Evolutionary conservation across 2,113 vertebrate species (phyloP).

Genomic region (Carassius gibelio): DNA sequence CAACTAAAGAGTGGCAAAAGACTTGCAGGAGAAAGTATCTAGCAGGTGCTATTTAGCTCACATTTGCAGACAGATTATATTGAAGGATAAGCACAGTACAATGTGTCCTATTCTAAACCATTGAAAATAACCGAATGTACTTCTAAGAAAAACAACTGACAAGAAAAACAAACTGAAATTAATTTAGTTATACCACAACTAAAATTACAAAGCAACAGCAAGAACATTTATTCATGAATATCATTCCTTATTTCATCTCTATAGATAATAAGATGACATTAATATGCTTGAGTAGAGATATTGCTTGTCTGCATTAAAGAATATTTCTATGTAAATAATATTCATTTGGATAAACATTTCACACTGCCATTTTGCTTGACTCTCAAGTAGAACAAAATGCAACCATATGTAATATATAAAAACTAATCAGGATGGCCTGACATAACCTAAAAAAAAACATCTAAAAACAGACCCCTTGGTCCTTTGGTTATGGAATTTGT

Average conservation of each 20-base stretch:
- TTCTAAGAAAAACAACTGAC: background rate
- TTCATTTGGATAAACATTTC: background rate
- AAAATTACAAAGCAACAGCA: background rate
- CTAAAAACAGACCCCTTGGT: background rate
- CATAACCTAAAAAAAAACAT: background rate
- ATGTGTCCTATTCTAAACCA: background rate
- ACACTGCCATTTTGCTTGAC: background rate
- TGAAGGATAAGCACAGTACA: background rate
- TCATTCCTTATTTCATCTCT: constrained; percentile 19
- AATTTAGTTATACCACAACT: background rate
- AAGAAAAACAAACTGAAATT: background rate
- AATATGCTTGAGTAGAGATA: background rate
- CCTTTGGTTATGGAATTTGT: background rate
- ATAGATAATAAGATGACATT: constrained; percentile 26
- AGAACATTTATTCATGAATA: constrained; percentile 30
- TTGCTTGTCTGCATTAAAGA: background rate
- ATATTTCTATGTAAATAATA: background rate
- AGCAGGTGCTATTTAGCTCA: background rate
- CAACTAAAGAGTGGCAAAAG: background rate
- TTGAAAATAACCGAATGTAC: background rate
- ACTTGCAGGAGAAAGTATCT: background rate
- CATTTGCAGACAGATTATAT: background rate
- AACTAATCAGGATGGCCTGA: background rate
- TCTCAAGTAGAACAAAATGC: background rate
- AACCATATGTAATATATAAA: background rate